Base-by-base conservation (phyloP, 2,797 vertebrate genomes). In the Lutjanus argentimaculatus region DNA sequence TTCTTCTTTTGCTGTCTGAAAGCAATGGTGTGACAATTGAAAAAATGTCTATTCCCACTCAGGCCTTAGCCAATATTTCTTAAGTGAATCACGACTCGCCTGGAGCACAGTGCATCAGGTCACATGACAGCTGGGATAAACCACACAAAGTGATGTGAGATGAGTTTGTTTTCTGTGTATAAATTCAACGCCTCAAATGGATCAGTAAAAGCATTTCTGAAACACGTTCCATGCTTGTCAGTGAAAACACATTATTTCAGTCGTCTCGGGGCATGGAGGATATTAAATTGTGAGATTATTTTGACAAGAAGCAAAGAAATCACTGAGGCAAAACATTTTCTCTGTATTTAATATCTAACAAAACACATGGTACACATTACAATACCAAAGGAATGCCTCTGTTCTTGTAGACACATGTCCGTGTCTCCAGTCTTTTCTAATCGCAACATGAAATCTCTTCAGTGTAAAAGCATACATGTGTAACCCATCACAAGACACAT, bases 291-390 rank as follows among this genome's bases (percentile, higher is more conserved):
- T 64, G 46, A 58, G 65, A 79, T 67, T 72, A 75, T 77, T 84
- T 85, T 84, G 77, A 88, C 43, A 78, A 73, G 72, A 79, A 69
- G 51, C 49, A 77, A 82, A 85, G 59, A 87, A 88, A 75, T 42
- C 73, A 85, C 51, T 4, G 69, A 86, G 30, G 48, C 79, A 55
- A 75, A 84, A 77, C 49, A 63, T 85, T 87, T 88, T 89, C 46
- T 80, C 51, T 70, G 19, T 53, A 75, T 95, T 93, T 93, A 94
- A 91, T 94, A 90, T 81, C 89, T 77, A 92, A 85, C 72, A 91
- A 88, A 90, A 85, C 86, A 92, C 66, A 89, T 82, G 86, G 79
- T 83, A 87, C 68, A 91, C 82, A 89, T 90, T 88, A 88, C 86
- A 80, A 79, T 83, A 85, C 53, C 84, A 88, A 82, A 83, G 88